These are phyloP conservation scores for Nebria ingens DNA, from an alignment of 1,140 invertebrate species.

Conservation along the genomic window DNA sequence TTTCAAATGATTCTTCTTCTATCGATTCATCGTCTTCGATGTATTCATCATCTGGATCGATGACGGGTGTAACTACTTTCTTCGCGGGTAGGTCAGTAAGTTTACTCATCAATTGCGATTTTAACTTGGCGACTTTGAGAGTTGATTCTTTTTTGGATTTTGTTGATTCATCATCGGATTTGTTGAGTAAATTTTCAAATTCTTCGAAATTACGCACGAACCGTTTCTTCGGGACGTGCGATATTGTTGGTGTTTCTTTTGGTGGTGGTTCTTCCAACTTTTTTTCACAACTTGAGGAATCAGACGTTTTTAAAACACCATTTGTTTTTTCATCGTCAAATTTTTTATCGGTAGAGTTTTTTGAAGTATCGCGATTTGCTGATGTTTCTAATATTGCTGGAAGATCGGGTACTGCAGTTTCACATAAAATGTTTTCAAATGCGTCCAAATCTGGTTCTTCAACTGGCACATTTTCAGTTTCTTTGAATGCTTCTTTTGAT, in stretches of 20 bases:
- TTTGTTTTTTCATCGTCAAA: constrained; percentile 3
- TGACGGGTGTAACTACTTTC: neutral
- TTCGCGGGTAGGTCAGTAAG: constrained; percentile 4
- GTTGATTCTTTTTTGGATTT: constrained; percentile 18
- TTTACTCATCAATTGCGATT: constrained; percentile 19
- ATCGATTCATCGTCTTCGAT: constrained; percentile 19
- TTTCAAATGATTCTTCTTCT: neutral
- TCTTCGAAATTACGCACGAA: constrained; percentile 33
- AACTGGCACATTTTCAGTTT: constrained; percentile 18
- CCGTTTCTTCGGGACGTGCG: constrained; percentile 27
- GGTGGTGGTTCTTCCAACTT: neutral
- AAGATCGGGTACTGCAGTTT: constrained; percentile 39
- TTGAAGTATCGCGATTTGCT: neutral
- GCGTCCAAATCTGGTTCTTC: constrained; percentile 38
- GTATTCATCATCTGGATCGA: neutral
- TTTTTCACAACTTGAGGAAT: constrained; percentile 8
- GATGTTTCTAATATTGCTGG: constrained; percentile 20
- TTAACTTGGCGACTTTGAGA: constrained; percentile 17
- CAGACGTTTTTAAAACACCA: neutral
- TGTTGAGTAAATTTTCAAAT: constrained; percentile 16
- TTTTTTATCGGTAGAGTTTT: constrained; percentile 11
- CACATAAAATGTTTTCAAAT: constrained; percentile 37
- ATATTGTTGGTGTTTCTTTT: constrained; percentile 3
- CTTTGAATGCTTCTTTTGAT: neutral
- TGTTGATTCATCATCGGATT: constrained; percentile 20